These are phyloP conservation scores for Acipenser transmontanus DNA, from an alignment of 2,797 vertebrate genomes.

Conservation along the genomic window DNA sequence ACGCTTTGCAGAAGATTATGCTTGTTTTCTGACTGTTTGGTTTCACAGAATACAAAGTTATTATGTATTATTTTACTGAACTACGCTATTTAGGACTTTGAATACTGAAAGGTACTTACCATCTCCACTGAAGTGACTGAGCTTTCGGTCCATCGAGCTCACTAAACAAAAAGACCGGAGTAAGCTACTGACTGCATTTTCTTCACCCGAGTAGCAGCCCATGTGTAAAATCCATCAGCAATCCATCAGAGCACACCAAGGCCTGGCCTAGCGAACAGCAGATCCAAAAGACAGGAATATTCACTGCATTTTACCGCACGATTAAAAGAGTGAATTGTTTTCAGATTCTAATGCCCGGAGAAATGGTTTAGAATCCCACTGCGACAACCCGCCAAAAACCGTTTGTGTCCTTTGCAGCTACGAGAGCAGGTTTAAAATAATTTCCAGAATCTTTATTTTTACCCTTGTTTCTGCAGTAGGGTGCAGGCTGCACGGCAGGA, in stretches of 20 bases:
- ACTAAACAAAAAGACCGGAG: not conserved
- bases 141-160: not conserved
- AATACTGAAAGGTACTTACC: constrained; percentile 12
- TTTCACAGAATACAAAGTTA: not conserved
- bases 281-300: not conserved
- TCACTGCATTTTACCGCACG: not conserved
- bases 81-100: not conserved
- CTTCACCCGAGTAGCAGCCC: not conserved
- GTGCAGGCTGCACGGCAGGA: not conserved
- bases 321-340: not conserved
- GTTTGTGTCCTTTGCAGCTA: no score
- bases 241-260: not conserved
- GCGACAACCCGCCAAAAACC: not conserved
- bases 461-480: not conserved
- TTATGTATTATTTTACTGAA: not conserved
- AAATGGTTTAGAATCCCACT: not conserved
- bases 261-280: not conserved
- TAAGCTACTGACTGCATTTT: not conserved
- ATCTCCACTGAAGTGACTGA: constrained; percentile 3
- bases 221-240: not conserved
- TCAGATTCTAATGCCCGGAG: not conserved
- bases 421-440: not conserved
- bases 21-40: not conserved
- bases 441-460: not conserved
- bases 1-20: not conserved